A percentile compares a stretch with the other conserved stretches of the same genome.
Conservation (phyloP, 2,113 vertebrate genomes). For the Bos javanicus region DNA sequence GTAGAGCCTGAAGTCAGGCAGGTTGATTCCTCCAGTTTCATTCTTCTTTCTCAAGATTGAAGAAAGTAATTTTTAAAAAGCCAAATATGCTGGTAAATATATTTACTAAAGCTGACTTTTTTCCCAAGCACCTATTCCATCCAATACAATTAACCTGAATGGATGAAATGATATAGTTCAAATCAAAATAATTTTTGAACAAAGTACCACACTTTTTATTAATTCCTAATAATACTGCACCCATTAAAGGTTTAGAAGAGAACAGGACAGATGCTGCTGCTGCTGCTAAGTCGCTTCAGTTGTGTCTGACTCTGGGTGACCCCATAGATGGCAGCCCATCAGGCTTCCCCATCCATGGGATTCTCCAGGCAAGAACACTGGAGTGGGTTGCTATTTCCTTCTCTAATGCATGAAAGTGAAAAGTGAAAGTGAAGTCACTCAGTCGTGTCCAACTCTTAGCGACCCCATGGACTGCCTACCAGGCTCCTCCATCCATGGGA, state of each 20-base stretch:
- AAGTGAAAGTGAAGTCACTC: too few species aligned
- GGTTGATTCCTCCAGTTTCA: too few species aligned
- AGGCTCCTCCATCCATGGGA: too few species aligned
- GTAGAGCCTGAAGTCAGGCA: too few species aligned
- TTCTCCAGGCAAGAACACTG: too few species aligned
- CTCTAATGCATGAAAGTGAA: too few species aligned
- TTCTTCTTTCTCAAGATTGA: not conserved
- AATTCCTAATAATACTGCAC: not conserved
- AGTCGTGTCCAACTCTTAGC: too few species aligned
- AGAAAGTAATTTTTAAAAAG: not conserved
- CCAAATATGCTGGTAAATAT: not conserved
- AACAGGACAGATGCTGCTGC: not conserved
- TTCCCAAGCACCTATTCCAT: not conserved
- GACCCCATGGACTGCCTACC: too few species aligned
- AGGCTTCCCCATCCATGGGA: too few species aligned
- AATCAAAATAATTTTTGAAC: not conserved
- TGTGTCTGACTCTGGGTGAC: rapidly evolving
- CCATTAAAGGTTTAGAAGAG: not conserved
- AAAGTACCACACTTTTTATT: not conserved
- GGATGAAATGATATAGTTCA: not conserved
- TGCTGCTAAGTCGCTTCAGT: too few species aligned
- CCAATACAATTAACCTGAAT: not conserved
- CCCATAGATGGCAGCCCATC: too few species aligned
- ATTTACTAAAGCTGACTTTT: not conserved
- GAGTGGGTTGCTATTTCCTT: too few species aligned